Evolutionary conservation across 2,113 vertebrate genomes (phyloP).

Genomic region (Macrotis lagotis): DNA sequence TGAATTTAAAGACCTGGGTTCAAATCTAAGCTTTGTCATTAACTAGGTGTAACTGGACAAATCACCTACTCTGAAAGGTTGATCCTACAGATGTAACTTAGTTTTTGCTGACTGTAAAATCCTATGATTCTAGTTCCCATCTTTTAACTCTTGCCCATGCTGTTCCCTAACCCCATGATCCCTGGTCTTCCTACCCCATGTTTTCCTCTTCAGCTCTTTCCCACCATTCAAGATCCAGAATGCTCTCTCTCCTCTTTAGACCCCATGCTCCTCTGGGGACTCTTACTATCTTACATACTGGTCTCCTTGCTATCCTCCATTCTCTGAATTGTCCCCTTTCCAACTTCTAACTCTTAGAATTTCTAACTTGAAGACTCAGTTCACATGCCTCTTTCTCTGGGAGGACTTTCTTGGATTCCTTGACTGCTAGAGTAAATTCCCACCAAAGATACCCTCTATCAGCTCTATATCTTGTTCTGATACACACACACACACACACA

Average conservation of each 20-base stretch:
- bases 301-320: not conserved
- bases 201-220: not conserved
- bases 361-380: not conserved
- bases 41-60: not conserved
- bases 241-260: not conserved
- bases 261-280: not conserved
- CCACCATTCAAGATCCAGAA: not conserved
- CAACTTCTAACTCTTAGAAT: not conserved
- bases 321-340: not conserved
- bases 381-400: not conserved
- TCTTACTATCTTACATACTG: not conserved
- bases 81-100: not conserved
- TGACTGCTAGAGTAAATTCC: not conserved
- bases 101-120: not conserved
- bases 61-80: not conserved
- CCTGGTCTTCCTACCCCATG: not conserved
- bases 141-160: not conserved
- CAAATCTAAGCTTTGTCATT: not conserved
- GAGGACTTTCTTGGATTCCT: not conserved
- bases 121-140: not conserved
- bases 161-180: not conserved
- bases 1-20: not conserved
- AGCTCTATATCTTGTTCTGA: not conserved
- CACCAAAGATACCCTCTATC: not conserved
- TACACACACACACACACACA: too few relatives aligned